Conservation (phyloP, 2,797 vertebrate species). For the Erpetoichthys calabaricus region DNA sequence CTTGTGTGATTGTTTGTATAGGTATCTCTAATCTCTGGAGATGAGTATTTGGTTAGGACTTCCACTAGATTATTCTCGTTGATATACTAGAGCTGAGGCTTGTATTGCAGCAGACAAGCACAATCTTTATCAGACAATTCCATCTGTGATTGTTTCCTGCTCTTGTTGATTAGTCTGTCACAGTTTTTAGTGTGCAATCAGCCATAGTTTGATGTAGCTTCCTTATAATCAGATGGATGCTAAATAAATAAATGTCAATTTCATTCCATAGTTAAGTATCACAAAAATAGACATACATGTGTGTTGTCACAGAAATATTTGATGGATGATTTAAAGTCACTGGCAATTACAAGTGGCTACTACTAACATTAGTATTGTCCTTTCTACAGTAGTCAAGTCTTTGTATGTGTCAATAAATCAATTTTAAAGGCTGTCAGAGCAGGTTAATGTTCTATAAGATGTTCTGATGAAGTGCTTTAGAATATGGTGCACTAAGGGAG, state of each 20-base stretch:
- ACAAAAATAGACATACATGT: not conserved
- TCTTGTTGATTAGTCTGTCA: too few relatives aligned
- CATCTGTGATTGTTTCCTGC: too few relatives aligned
- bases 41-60: too few relatives aligned
- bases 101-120: too few relatives aligned
- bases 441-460: constrained; percentile 11
- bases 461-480: constrained; percentile 9
- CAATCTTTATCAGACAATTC: too few relatives aligned
- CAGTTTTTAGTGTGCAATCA: too few relatives aligned
- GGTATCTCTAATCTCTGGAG: too few relatives aligned
- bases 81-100: too few relatives aligned
- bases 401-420: constrained; percentile 11
- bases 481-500: not conserved
- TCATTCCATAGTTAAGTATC: not conserved
- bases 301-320: not conserved
- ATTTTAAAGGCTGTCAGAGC: constrained; percentile 5
- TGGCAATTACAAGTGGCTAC: not conserved
- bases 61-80: too few relatives aligned
- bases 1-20: too few relatives aligned
- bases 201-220: too few relatives aligned
- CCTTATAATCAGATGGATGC: too few relatives aligned
- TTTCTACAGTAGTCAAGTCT: not conserved
- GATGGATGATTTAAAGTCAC: not conserved
- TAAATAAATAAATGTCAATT: not conserved
- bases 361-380: not conserved